These are phyloP conservation scores for Hybos culiciformis DNA, from an alignment of 2,888 invertebrate genomes.

Conservation along the genomic window DNA sequence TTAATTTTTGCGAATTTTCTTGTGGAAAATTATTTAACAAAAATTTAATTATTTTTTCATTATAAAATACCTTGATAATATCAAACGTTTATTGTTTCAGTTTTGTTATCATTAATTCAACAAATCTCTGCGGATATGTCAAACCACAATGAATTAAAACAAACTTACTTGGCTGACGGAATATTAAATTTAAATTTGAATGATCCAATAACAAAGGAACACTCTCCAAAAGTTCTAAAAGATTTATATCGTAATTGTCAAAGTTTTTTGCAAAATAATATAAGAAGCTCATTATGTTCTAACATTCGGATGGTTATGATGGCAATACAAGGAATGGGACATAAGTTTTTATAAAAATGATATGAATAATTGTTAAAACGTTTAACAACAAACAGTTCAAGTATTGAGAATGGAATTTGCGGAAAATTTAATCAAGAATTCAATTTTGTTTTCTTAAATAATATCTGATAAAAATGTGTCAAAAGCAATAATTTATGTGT, in stretches of 20 bases:
- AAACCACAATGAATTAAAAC: constrained; percentile 68
- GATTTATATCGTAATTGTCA: constrained; percentile 63
- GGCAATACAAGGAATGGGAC: constrained; percentile 35
- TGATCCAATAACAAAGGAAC: constrained; percentile 68
- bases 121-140: constrained; percentile 83
- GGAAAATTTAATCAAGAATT: too few relatives aligned
- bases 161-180: constrained; percentile 77
- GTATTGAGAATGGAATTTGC: too few relatives aligned
- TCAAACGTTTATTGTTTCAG: too few relatives aligned
- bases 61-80: too few relatives aligned
- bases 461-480: too few relatives aligned
- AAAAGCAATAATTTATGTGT: too few relatives aligned
- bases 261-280: constrained; percentile 50
- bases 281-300: constrained; percentile 45
- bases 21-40: too few relatives aligned
- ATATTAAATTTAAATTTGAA: constrained; percentile 64
- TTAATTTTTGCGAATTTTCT: too few relatives aligned
- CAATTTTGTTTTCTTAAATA: too few relatives aligned
- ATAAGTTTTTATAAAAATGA: constrained; percentile 6
- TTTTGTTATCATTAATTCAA: constrained; percentile 83
- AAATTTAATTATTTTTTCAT: too few relatives aligned
- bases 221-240: constrained; percentile 63
- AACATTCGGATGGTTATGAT: constrained; percentile 33
- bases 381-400: too few relatives aligned
- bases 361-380: too few relatives aligned